phyloP scores from a whole-genome alignment of 2,888 invertebrate species.

The Leptinotarsa rubiginosa region DNA sequence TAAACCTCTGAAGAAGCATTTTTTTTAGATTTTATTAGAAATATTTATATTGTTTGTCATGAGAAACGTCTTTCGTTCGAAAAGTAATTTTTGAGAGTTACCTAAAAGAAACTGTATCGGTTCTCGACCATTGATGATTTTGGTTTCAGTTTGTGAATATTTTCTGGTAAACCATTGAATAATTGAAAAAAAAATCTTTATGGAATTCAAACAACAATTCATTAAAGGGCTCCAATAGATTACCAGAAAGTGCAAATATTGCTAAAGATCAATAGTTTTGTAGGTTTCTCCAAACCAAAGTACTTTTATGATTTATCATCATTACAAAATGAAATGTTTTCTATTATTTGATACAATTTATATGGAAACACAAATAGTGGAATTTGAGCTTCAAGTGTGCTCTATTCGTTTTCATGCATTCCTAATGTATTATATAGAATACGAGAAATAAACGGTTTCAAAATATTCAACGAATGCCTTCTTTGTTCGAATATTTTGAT shows the following conservation, averaged over 20 bases:
- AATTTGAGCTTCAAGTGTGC: not conserved
- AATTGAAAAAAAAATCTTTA: not conserved
- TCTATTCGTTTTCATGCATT: not conserved
- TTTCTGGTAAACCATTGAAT: constrained; percentile 7
- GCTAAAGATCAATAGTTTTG: not conserved
- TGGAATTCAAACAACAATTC: constrained; percentile 1
- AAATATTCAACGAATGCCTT: constrained; percentile 43
- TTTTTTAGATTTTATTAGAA: no score
- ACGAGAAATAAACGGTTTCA: constrained; percentile 16
- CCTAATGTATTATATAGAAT: not conserved
- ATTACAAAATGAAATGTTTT: not conserved
- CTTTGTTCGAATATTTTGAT: constrained; percentile 39
- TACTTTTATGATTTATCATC: no score
- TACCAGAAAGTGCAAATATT: not conserved
- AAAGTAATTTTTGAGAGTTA: no score
- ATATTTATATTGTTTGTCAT: no score
- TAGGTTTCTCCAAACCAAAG: no score
- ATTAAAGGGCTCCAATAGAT: constrained; percentile 13
- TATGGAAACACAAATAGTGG: not conserved
- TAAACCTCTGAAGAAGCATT: no score
- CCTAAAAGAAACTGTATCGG: no score
- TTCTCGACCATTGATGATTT: no score
- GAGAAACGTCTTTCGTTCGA: no score
- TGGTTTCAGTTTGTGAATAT: not conserved
- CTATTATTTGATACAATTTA: not conserved